phyloP scores from a whole-genome alignment of 2,113 vertebrate species.

The Nannobrachium achirus region DNA sequence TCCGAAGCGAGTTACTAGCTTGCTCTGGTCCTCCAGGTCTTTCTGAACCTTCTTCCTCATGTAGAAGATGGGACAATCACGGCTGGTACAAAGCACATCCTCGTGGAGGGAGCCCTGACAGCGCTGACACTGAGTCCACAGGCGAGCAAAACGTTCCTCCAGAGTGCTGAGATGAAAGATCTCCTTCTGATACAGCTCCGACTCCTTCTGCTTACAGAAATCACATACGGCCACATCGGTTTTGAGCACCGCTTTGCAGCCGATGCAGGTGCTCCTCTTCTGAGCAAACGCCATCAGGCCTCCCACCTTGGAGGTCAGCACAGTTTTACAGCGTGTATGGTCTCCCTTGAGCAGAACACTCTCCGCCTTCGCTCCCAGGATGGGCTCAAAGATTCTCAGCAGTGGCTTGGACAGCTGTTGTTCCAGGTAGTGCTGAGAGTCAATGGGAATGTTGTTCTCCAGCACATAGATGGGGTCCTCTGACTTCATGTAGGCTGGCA shows the following conservation, averaged over 20 bases:
- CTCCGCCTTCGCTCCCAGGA: conserved; percentile 89
- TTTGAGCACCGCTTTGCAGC: conserved; percentile 88
- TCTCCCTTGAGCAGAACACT: conserved; percentile 88
- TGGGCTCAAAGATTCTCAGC: conserved; percentile 92
- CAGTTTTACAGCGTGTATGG: conserved; percentile 92
- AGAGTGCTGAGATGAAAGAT: conserved; percentile 84
- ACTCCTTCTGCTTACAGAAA: conserved; percentile 86
- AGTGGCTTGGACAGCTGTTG: conserved; percentile 93
- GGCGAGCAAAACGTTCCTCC: conserved; percentile 90
- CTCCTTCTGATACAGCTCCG: conserved; percentile 92
- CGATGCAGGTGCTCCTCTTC: conserved; percentile 89
- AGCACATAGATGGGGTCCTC: conserved; percentile 93
- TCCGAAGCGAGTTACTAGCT: conserved; percentile 85
- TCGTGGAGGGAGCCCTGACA: conserved; percentile 92
- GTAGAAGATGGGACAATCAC: conserved; percentile 95
- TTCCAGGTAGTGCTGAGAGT: conserved; percentile 93
- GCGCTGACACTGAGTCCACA: conserved; percentile 95
- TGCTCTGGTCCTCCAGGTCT: conserved; percentile 89
- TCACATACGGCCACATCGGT: conserved; percentile 87
- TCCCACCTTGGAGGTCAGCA: conserved; percentile 88
- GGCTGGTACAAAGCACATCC: conserved; percentile 92
- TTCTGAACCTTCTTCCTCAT: conserved; percentile 96
- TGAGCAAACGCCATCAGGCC: conserved; percentile 92
- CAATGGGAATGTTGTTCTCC: conserved; percentile 93
- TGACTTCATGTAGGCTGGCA: conserved; percentile 93